A percentile compares a stretch with the other conserved stretches of the same genome.
Conservation (phyloP, 2,888 invertebrate genomes). For the Gymnocheta viridis region DNA sequence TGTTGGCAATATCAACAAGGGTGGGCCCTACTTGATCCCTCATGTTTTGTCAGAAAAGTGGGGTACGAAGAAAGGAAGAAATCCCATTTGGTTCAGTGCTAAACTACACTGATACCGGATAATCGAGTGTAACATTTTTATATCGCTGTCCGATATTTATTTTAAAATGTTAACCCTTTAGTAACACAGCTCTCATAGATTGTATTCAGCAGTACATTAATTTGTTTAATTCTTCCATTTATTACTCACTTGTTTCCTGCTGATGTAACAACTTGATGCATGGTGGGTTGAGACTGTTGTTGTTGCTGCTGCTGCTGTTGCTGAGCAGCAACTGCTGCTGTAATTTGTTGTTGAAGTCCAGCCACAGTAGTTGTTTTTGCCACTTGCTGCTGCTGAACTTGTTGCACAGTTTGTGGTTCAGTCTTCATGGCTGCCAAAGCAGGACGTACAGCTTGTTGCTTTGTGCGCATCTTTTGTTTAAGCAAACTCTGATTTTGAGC, state of each 20-base stretch:
- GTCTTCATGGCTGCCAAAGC: constrained; percentile 84
- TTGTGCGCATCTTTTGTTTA: constrained; percentile 85
- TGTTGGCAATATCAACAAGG: too few relatives aligned
- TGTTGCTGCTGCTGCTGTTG: constrained; percentile 78
- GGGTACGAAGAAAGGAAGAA: too few relatives aligned
- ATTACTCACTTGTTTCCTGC: constrained; percentile 83
- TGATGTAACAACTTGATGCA: constrained; percentile 83
- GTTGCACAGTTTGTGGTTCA: constrained; percentile 85
- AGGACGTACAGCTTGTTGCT: constrained; percentile 87
- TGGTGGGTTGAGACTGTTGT: constrained; percentile 80
- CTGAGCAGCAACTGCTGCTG: constrained; percentile 81
- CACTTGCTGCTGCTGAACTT: constrained; percentile 82
- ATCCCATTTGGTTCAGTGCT: too few relatives aligned
- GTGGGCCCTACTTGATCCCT: too few relatives aligned
- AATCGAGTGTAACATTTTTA: too few relatives aligned
- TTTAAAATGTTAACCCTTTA: too few relatives aligned
- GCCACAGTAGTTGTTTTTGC: constrained; percentile 75
- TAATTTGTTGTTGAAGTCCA: constrained; percentile 80
- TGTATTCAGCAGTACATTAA: too few relatives aligned
- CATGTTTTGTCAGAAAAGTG: too few relatives aligned
- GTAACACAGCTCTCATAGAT: too few relatives aligned
- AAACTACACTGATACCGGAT: too few relatives aligned
- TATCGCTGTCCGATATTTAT: too few relatives aligned
- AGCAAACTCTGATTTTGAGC: constrained; percentile 82
- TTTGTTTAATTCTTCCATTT: neutral